These are phyloP conservation scores for Erinaceus europaeus DNA, from an alignment of 2,113 vertebrate genomes.

Conservation along the genomic window DNA sequence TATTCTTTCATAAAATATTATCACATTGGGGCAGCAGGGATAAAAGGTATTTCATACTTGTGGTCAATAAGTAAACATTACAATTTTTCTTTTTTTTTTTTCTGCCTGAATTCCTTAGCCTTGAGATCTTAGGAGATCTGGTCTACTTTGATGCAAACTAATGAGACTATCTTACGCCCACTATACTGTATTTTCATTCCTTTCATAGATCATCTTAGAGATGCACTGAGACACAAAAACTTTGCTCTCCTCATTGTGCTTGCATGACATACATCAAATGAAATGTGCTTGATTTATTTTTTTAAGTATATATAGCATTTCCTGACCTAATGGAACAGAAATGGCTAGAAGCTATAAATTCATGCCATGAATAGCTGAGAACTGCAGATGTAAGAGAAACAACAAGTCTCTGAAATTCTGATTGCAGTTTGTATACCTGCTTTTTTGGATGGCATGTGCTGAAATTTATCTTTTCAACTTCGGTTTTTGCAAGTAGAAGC, in stretches of 20 bases:
- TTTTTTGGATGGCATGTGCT: not conserved
- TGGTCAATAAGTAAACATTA: not conserved
- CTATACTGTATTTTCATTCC: not conserved
- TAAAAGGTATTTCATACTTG: not conserved
- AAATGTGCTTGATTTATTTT: not conserved
- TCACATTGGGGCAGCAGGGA: not conserved
- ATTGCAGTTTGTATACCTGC: not conserved
- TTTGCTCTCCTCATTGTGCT: not conserved
- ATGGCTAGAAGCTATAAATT: not conserved
- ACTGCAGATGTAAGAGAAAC: not conserved
- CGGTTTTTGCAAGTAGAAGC: not conserved
- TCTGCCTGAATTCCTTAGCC: not conserved
- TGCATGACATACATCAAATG: not conserved
- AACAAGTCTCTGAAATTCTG: not conserved
- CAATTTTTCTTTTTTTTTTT: not conserved
- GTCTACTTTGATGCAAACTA: not conserved
- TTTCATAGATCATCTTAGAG: not conserved
- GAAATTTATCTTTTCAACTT: not conserved
- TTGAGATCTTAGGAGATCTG: not conserved
- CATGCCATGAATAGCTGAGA: not conserved
- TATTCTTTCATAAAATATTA: not conserved
- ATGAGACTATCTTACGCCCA: not conserved
- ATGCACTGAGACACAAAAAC: not conserved
- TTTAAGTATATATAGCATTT: conserved; percentile 32
- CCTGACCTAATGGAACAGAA: not conserved